A percentile compares a stretch with the other conserved stretches of the same genome.
These are phyloP conservation scores for Troides aeacus DNA, from an alignment of 2,888 invertebrate species.

Conservation along the genomic window DNA sequence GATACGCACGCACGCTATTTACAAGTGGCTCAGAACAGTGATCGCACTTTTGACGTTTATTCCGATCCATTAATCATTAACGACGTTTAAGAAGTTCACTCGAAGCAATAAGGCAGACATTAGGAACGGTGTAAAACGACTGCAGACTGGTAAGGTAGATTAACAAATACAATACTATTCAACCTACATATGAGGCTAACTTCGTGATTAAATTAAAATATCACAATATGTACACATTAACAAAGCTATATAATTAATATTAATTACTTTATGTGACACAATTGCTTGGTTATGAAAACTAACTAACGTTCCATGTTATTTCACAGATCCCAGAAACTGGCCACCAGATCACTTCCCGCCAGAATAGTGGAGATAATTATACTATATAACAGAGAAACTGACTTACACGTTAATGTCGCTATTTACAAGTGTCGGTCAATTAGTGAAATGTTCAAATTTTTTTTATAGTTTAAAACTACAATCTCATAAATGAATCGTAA, in stretches of 20 bases:
- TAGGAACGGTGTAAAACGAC: conserved; percentile 52
- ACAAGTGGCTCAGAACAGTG: conserved; percentile 25
- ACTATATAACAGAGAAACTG: conserved; percentile 28
- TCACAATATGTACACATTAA: conserved; percentile 78
- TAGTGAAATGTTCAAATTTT: conserved; percentile 24
- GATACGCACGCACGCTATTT: conserved; percentile 33
- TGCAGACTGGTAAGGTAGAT: conserved; percentile 57
- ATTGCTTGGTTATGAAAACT: conserved; percentile 30
- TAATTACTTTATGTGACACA: conserved; percentile 40
- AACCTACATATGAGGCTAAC: conserved; percentile 68
- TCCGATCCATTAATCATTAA: conserved; percentile 22
- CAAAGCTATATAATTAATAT: conserved; percentile 67
- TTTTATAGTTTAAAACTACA: conserved; percentile 33
- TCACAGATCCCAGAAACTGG: conserved; percentile 47
- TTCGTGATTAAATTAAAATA: conserved; percentile 76
- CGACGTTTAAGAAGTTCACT: conserved; percentile 31
- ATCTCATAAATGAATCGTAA: conserved; percentile 37
- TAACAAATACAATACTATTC: conserved; percentile 51
- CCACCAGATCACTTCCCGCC: conserved; percentile 36
- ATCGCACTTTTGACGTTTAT: not conserved
- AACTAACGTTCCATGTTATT: conserved; percentile 44
- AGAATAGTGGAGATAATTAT: conserved; percentile 36
- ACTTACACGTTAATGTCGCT: conserved; percentile 18
- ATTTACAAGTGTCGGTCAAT: conserved; percentile 25
- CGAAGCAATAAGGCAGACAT: conserved; percentile 42